Base-by-base conservation (phyloP, 2,888 invertebrate genomes). In the Megamerina dolium region DNA sequence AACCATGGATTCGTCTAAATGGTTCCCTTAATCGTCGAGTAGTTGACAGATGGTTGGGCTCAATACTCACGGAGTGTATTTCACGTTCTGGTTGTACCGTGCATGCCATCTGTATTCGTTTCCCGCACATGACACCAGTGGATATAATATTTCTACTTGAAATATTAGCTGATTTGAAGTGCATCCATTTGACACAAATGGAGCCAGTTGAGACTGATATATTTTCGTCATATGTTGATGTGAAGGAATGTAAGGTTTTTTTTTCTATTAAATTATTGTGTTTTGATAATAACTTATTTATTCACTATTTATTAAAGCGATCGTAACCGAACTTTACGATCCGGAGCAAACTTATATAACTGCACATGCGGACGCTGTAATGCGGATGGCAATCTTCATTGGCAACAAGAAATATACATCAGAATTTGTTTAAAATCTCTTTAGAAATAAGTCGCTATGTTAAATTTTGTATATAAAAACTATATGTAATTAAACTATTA, bases 1-100 rank as follows among this genome's bases (percentile, higher is more conserved):
- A 78, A 45, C 85, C 87, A 0, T 89, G 89, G 89, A 78, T 83
- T 42, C 76, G 81, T 48, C 76, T 87, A 2, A 83, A 87, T 66
- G 87, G 87, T 3, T 74, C 77, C 0, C 59, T 88, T 9, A 86
- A 87, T 68, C 73, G 78, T 10, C 73, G 79, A 16, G 77, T 82
- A 4, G 72, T 88, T 21, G 81, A 82, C 56, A 77, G 80, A 43
- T 81, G 85, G 79, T 57, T 87, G 43, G 79, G 81, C 34, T 76
- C 80, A 9, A 64, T 87, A 42, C 66, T 87, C 43, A 75, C 80
- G 4, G 77, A 82, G 55, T 77, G 85, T 46, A 73, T 85, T 58
- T 72, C 77, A 17, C 73, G 77, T 51, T 82, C 83, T 0, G 82
- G 81, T 2, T 71, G 76, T 40, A 70, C 73, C 2, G 63, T 83